Percentiles rank a stretch among this genome's conserved stretches.
Conservation (phyloP, 2,888 invertebrate species). For the Sclerodermus sp. region DNA sequence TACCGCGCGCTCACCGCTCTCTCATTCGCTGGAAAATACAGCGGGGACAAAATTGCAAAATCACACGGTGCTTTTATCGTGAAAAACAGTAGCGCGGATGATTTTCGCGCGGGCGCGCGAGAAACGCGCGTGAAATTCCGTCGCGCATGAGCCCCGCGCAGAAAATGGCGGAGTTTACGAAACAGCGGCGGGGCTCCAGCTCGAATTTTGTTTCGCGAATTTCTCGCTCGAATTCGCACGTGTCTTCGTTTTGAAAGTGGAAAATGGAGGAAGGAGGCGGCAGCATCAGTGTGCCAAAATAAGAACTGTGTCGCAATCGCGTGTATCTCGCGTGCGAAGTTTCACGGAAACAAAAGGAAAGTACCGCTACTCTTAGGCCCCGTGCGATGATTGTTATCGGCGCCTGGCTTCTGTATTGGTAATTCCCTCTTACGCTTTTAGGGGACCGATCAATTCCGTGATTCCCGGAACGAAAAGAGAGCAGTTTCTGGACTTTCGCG, state of each 20-base stretch:
- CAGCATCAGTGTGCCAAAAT: background rate
- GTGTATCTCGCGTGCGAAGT: conserved; percentile 6
- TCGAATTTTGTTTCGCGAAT: too few relatives aligned
- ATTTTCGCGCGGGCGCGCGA: too few relatives aligned
- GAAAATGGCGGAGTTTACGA: too few relatives aligned
- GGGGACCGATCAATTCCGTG: conserved; percentile 14
- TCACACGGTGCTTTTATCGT: too few relatives aligned
- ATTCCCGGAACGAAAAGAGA: conserved; percentile 17
- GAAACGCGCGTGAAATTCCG: too few relatives aligned
- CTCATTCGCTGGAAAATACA: too few relatives aligned
- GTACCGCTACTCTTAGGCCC: conserved; percentile 46
- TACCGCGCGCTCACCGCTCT: too few relatives aligned
- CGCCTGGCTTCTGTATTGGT: conserved; percentile 35
- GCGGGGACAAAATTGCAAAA: too few relatives aligned
- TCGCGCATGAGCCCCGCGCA: too few relatives aligned
- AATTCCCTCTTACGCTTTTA: conserved; percentile 29
- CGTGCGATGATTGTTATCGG: conserved; percentile 29
- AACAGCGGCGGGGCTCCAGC: too few relatives aligned
- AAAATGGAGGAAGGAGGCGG: background rate
- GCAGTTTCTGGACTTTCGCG: conserved; percentile 7
- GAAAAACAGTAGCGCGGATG: too few relatives aligned
- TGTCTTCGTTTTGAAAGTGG: background rate
- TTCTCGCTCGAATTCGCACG: too few relatives aligned
- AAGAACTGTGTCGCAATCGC: conserved; percentile 1
- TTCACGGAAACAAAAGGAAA: conserved; percentile 37